Evolutionary conservation across 1,140 invertebrate species (phyloP), one percentile per base, ranked within the genome.

Genomic region (Dinoponera quadriceps): DNA sequence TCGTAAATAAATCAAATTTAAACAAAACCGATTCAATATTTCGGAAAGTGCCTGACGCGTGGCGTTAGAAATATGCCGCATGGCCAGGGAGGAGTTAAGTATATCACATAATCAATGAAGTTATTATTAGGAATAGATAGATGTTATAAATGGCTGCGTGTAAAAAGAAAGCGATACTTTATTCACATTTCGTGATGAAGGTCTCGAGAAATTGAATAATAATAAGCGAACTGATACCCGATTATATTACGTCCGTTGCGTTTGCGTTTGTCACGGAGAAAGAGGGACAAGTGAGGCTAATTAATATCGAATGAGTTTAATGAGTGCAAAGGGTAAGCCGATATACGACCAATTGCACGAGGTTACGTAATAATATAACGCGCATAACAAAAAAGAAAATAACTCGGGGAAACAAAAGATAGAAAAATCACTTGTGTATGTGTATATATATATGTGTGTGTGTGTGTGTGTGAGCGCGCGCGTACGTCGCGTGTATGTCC

Each of bases 101-200:
- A 74, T 74, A 57, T 44, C 55, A 16, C 22, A 48, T 60, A 60
- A 74, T 74, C 71, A 74, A 74, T 74, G 55, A 74, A 48, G 71
- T 44, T 74, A 74, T 74, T 74, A 48, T 74, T 74, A 74, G 33
- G 1, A 29, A 20, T 74, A 60, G 55, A 74, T 44, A 13, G 55
- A 44, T n/a, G 22, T 74, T 74, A 74, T 60, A 74, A 74, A 74
- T 60, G 38, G 22, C 59, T n/a, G n/a, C 11, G 55, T 55, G 25
- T 59, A 73, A 73, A 73, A 59, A 59, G 16, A 11, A 59, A 73
- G 55, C 33, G 71, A 60, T 16, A 22, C 1, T 74, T 60, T 48
- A 73, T 38, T 72, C 29, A 55, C 20, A 3, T 44, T 20, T 1
- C 18, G 27, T 13, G 51, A 22, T 22, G 20, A 3, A 22, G 0